Evolutionary conservation across 2,113 vertebrate species (phyloP), one percentile per base, ranked within the genome.

Genomic region (Elgaria multicarinata): DNA sequence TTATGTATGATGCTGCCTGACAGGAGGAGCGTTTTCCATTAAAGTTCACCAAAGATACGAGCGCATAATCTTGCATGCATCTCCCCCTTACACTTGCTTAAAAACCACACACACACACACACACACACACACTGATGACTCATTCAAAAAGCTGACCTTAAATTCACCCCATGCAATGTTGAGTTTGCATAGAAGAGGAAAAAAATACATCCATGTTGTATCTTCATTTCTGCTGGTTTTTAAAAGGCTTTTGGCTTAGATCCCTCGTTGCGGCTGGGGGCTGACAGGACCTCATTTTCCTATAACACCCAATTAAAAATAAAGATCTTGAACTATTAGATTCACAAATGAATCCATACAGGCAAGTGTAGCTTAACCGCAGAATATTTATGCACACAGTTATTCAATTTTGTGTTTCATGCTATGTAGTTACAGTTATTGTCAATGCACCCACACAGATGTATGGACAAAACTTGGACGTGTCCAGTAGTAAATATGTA

Each of bases 1-100:
- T 96, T 96, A 95, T 94, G 94, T 93, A 96, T 93, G 92, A 93
- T 94, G 90, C 91, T 94, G 92, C 94, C 95, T 96, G 95, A 97
- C 96, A 97, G 92, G 93, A 96, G 93, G 88, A 83, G 90, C 0
- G 9, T 95, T 96, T 97, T 89, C 96, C 91, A 96, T 95, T 97
- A 96, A 96, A 96, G 93, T 96, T 90, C 93, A 96, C 94, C 94
- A 94, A 87, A 93, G 92, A 90, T 95, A 95, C 82, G 93, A 96
- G 94, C 75, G 92, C 92, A 94, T 90, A 93, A 90, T 93, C 94
- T 84, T 94, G 88, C 91, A 86, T 95, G 90, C 80, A 87, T 92
- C 94, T 96, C 86, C 94, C 94, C 94, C 87, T 93, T 93, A 93
- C 87, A 85, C 89, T 72, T 89, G 94, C 90, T 96, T 93, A n/a